A percentile compares a stretch with the other conserved stretches of the same genome.
Evolutionary conservation across 2,888 invertebrate genomes (phyloP).

Genomic region (Cephus sareptanus): DNA sequence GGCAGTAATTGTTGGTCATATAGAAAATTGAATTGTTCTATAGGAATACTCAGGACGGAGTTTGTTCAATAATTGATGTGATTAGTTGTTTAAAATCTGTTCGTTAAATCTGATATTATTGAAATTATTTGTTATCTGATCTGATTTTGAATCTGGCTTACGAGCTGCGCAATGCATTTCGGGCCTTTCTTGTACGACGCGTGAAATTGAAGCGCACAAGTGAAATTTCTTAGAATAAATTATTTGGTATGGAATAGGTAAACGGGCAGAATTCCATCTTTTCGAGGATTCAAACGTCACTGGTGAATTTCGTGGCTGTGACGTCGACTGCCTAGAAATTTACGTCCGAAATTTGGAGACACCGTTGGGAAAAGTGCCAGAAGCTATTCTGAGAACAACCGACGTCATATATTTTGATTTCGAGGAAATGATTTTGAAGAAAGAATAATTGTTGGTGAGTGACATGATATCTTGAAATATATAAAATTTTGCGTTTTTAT

Average conservation of each 20-base stretch:
- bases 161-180: not conserved
- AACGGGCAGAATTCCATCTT: constrained; percentile 58
- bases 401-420: constrained; percentile 63
- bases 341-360: constrained; percentile 63
- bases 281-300: constrained; percentile 61
- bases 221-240: not conserved
- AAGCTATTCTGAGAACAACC: constrained; percentile 61
- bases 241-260: constrained; percentile 45
- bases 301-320: constrained; percentile 64
- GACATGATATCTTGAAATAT: not conserved
- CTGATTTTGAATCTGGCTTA: not conserved
- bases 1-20: not conserved
- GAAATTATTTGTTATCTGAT: not conserved
- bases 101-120: not conserved
- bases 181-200: not conserved
- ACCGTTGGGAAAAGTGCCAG: constrained; percentile 62
- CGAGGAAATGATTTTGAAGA: constrained; percentile 33
- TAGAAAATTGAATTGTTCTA: not conserved
- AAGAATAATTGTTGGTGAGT: not conserved
- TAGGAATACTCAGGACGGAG: not conserved
- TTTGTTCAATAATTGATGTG: not conserved
- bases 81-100: not conserved
- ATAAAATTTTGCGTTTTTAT: constrained; percentile 11
- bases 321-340: constrained; percentile 61
- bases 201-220: not conserved